Evolutionary conservation across 2,797 vertebrate genomes (phyloP), one percentile per base, ranked within the genome.

Genomic region (Trematomus bernacchii): DNA sequence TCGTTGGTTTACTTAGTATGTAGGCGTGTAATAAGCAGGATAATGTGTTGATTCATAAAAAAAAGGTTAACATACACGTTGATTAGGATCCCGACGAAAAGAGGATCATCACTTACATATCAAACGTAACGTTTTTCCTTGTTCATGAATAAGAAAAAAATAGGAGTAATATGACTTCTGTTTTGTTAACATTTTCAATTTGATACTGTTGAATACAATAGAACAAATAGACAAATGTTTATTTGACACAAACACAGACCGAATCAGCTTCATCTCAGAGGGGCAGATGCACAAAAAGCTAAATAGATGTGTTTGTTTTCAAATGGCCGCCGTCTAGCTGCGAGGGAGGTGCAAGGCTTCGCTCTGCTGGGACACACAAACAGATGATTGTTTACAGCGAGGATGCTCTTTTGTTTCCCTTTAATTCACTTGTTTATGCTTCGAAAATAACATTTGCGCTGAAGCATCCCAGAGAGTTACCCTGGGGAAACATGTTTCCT

Each of bases 301-400:
- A 89, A 87, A 87, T 71, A 80, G 78, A 82, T 86, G 79, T 87
- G 84, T 82, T 82, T 88, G 80, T 85, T 89, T 83, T 82, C 71
- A 84, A 85, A 88, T 85, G 79, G 83, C 77, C 77, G 60, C 63
- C 27, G 42, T 80, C n/a, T 9, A 27, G n/a, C 33, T 80, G 63
- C 58, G 6, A 54, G 81, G 77, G 79, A 85, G 60, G 76, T 33
- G 51, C 66, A 58, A 53, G 43, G 83, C 83, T 64, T 43, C 21
- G 71, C 67, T 79, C 87, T 73, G 65, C 66, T 57, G 83, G 76
- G 81, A 88, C 23, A 10, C 33, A 42, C 21, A 69, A 77, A 72
- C 57, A 76, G 73, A 92, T 84, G 80, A 91, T 75, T 86, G 80
- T 91, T 89, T 77, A 77, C 80, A 76, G 67, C 61, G 23, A 23